These are phyloP conservation scores for Microchrysa polita DNA, from an alignment of 2,888 invertebrate species.

Conservation along the genomic window DNA sequence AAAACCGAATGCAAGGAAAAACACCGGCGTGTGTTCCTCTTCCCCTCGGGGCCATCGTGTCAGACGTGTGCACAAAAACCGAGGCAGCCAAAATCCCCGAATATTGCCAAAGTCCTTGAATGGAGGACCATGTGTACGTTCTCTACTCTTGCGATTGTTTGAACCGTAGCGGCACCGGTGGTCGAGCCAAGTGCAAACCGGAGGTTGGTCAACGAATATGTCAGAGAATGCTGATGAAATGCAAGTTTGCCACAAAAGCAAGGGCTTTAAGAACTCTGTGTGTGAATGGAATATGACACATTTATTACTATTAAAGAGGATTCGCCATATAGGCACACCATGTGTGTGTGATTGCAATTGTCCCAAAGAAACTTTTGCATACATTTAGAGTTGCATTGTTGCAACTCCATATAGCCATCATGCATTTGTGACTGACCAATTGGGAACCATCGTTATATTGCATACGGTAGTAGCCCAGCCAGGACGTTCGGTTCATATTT, in stretches of 20 bases:
- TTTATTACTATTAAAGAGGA: constrained; percentile 48
- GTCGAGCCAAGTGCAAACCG: too few species aligned
- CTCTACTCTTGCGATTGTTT: too few species aligned
- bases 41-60: neutral
- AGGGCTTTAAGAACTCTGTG: constrained; percentile 31
- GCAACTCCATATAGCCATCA: too few species aligned
- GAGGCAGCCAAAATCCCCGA: too few species aligned
- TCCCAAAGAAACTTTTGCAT: constrained; percentile 40
- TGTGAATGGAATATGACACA: constrained; percentile 49
- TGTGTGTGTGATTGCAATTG: constrained; percentile 47
- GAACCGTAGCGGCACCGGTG: too few species aligned
- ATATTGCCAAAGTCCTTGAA: too few species aligned
- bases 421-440: constrained; percentile 26
- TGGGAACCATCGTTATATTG: neutral
- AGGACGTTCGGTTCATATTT: neutral
- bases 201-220: too few species aligned
- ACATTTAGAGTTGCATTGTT: constrained; percentile 11
- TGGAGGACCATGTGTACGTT: too few species aligned
- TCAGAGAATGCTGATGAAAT: too few species aligned
- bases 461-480: too few species aligned
- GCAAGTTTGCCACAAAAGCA: neutral
- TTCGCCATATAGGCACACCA: constrained; percentile 41
- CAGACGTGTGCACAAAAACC: constrained; percentile 5
- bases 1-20: too few species aligned
- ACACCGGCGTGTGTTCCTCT: neutral